Evolutionary conservation across 92 coral and sea anemone genomes (phyloP).

Genomic region (Phenganax marumi): DNA sequence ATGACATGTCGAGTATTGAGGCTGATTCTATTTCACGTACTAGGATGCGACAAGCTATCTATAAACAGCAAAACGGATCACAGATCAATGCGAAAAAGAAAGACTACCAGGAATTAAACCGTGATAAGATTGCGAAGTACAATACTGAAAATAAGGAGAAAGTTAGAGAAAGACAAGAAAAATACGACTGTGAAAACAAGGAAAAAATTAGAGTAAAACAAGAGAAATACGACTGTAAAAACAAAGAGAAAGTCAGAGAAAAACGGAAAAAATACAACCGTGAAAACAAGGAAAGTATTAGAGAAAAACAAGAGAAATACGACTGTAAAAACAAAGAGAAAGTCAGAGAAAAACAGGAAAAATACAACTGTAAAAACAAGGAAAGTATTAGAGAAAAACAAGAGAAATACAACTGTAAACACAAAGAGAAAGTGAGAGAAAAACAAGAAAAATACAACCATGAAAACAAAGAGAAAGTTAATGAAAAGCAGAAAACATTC

Average conservation of each 20-base stretch:
- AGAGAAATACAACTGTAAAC: background rate
- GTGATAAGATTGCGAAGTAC: slow-evolving; percentile 7
- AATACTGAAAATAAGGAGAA: slow-evolving; percentile 18
- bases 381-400: slow-evolving; percentile 14
- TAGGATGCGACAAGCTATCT: background rate
- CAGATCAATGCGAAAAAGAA: slow-evolving; percentile 30
- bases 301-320: too few relatives aligned
- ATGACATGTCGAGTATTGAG: background rate
- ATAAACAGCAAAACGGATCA: slow-evolving; percentile 5
- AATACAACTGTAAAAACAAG: slow-evolving; percentile 10
- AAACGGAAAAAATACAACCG: too few relatives aligned
- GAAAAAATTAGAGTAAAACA: background rate
- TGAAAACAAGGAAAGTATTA: background rate
- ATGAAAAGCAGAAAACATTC: background rate
- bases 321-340: background rate
- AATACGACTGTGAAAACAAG: too few relatives aligned
- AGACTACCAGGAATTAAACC: slow-evolving; percentile 20
- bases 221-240: too few relatives aligned
- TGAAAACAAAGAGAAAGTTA: background rate
- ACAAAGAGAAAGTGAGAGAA: slow-evolving; percentile 11
- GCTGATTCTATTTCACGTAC: background rate
- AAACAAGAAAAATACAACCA: background rate
- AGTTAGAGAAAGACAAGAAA: slow-evolving; percentile 7
- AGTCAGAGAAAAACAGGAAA: slow-evolving; percentile 13
- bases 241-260: too few relatives aligned